Conservation (phyloP, 2,888 invertebrate genomes). For the Pomacea canaliculata region DNA sequence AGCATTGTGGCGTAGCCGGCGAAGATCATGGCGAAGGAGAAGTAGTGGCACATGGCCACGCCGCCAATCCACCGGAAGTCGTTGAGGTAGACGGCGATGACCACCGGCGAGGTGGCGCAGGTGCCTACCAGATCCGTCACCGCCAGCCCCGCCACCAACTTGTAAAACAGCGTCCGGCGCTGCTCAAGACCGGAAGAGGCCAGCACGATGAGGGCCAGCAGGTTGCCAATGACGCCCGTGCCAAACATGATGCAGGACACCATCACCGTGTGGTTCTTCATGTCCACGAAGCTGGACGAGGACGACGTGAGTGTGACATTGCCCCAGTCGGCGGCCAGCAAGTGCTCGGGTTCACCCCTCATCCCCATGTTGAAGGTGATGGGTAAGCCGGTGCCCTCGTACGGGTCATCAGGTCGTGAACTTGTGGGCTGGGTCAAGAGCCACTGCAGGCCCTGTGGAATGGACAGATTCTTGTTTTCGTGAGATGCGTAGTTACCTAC, state of each 20-base stretch:
- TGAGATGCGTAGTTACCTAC: not conserved
- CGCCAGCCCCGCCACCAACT: slow-evolving; percentile 66
- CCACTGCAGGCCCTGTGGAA: not conserved
- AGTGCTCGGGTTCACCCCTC: not conserved
- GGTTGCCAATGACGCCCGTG: slow-evolving; percentile 64
- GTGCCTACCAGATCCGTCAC: slow-evolving; percentile 69
- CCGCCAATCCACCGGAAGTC: slow-evolving; percentile 63
- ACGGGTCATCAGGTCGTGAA: not conserved
- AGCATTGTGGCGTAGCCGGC: slow-evolving; percentile 65
- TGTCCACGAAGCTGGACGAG: not conserved
- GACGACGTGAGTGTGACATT: not conserved
- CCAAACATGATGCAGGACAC: slow-evolving; percentile 55
- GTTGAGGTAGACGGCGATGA: slow-evolving; percentile 59
- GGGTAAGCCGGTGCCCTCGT: not conserved
- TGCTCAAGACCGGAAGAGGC: slow-evolving; percentile 56
- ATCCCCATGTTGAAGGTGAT: not conserved
- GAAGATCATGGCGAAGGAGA: slow-evolving; percentile 68
- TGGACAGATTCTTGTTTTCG: not conserved
- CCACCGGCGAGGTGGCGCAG: slow-evolving; percentile 62
- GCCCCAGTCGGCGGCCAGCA: not conserved
- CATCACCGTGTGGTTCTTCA: slow-evolving; percentile 28
- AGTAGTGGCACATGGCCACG: slow-evolving; percentile 61
- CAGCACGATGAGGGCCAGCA: slow-evolving; percentile 65
- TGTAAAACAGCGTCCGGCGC: slow-evolving; percentile 66
- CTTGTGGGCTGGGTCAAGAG: not conserved